Evolutionary conservation across 2,797 vertebrate species (phyloP), one percentile per base, ranked within the genome.

Genomic region (Eospalax fontanierii): DNA sequence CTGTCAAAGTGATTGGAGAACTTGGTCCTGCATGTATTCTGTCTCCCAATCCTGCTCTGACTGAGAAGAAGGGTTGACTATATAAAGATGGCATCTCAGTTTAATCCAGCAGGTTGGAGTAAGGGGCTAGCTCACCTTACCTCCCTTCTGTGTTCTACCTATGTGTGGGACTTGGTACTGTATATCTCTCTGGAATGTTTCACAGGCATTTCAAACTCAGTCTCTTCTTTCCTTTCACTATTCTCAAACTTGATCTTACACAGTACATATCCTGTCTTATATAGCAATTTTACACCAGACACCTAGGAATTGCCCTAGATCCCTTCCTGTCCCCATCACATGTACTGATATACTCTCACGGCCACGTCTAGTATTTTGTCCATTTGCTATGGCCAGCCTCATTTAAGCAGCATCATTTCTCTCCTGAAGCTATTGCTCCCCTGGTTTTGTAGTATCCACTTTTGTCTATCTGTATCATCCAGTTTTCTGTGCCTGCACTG

Each of bases 1-100:
- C 16, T 61, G 0, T 61, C 30, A 24, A 3, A 8, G 76, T 22
- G 73, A 43, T 28, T 26, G 4, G 6, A 0, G 24, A 92, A 24
- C 15, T 12, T 9, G 0, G n/a, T 40, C 4, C 33, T 35, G 6
- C 3, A 57, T 75, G 0, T 30, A 10, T 19, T 21, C 33, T 38
- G 38, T 61, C 24, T 16, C 14, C 4, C 4, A 18, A n/a, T 6
- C 6, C 30, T 26, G 16, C 11, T 18, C 8, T 8, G 2, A 35
- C 22, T 15, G n/a, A 30, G 18, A 22, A 80, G 38, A 4, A 59
- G 18, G 35, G 8, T 40, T 33, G 38, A 0, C 19, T 91, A 10
- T 7, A 11, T 81, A 54, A 74, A 85, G 68, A 30, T 78, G 40
- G 1, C 18, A 40, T 80, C 4, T 21, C 50, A 70, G 15, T 89